Evolutionary conservation across 2,113 vertebrate species (phyloP).

Genomic region (Engystomops pustulosus): DNA sequence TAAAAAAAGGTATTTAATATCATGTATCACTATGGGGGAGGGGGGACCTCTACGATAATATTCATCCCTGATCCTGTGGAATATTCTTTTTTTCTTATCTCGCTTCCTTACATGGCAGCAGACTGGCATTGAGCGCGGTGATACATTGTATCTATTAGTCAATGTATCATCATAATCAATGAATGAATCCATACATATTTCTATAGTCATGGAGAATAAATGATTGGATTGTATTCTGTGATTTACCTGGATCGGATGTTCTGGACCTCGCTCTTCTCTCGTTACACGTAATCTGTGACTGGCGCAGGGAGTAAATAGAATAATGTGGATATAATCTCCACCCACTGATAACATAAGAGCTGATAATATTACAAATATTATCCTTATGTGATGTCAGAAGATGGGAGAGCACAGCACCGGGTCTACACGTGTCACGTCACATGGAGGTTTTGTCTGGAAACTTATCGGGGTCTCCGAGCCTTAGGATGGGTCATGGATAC

Average conservation of each 20-base stretch:
- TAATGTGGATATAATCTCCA: neutral
- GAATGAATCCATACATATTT: neutral
- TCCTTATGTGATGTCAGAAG: neutral
- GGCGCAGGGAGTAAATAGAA: neutral
- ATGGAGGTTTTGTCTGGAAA: too few relatives aligned
- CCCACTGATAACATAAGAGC: neutral
- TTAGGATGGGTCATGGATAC: too few relatives aligned
- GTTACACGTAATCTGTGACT: neutral
- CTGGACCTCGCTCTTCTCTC: neutral
- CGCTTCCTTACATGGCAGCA: neutral
- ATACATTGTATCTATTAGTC: neutral
- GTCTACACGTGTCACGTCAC: too few relatives aligned
- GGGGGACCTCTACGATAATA: too few relatives aligned
- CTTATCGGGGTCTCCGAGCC: too few relatives aligned
- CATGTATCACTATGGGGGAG: too few relatives aligned
- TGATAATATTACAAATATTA: neutral
- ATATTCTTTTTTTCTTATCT: neutral
- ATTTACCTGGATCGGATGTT: too few relatives aligned
- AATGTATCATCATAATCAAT: too few relatives aligned
- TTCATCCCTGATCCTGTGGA: too few relatives aligned
- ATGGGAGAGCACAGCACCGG: neutral
- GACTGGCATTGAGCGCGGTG: neutral
- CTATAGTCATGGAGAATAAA: neutral
- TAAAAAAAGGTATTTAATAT: too few relatives aligned
- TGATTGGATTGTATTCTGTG: rapidly evolving